Percentiles rank a stretch among this genome's conserved stretches.
Evolutionary conservation across 2,797 vertebrate genomes (phyloP).

Genomic region (Falco rusticolus): DNA sequence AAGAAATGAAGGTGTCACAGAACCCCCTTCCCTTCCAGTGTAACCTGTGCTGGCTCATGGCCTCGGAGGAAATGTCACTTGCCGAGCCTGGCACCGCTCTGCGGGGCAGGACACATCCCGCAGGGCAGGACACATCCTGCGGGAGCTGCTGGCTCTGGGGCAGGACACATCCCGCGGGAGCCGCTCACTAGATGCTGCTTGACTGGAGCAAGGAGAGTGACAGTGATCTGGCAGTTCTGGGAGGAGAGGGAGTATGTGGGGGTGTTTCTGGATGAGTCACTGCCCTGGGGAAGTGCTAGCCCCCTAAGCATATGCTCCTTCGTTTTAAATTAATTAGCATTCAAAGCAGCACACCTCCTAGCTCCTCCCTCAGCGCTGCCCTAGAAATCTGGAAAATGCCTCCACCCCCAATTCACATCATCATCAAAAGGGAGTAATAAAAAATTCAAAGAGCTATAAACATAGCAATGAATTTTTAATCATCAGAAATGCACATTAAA

Average conservation of each 20-base stretch:
- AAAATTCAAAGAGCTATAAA: constrained; percentile 65
- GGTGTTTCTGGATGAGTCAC: constrained; percentile 51
- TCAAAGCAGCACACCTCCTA: constrained; percentile 33
- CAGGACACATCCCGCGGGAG: background rate
- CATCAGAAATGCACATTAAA: constrained; percentile 11
- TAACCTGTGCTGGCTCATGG: background rate
- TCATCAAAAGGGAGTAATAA: constrained; percentile 31
- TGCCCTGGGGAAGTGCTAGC: constrained; percentile 45
- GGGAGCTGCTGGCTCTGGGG: background rate
- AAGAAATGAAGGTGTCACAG: background rate
- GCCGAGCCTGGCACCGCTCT: background rate
- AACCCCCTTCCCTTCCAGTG: background rate
- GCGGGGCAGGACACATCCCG: background rate
- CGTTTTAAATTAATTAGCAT: constrained; percentile 46
- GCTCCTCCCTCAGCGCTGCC: constrained; percentile 50
- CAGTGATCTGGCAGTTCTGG: background rate
- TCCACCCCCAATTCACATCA: constrained; percentile 23
- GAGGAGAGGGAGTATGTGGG: constrained; percentile 24
- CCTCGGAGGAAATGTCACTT: background rate
- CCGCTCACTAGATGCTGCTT: background rate
- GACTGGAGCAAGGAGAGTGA: background rate
- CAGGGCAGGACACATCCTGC: background rate
- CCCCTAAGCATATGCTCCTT: constrained; percentile 40
- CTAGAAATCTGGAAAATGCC: constrained; percentile 44
- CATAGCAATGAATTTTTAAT: constrained; percentile 61